Conservation (phyloP, 2,113 vertebrate species). For the Eulemur rufifrons region DNA sequence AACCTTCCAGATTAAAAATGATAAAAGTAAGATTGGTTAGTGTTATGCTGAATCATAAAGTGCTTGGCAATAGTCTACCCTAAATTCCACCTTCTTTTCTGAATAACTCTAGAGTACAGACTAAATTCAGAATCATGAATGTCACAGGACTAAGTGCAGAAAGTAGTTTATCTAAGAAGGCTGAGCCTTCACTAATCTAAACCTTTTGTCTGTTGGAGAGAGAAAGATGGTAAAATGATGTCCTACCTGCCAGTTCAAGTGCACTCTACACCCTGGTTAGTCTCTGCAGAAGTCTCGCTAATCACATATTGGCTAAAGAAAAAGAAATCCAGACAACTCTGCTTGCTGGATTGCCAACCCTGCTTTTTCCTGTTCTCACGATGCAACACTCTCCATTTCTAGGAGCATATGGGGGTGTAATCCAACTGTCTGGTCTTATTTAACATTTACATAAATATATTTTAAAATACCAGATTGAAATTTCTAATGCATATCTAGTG, state of each 20-base stretch:
- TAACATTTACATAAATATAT: not conserved
- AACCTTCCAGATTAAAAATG: not conserved
- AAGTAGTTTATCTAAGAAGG: not conserved
- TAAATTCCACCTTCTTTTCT: not conserved
- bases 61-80: not conserved
- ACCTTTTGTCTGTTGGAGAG: not conserved
- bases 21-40: not conserved
- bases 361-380: not conserved
- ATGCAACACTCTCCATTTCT: not conserved
- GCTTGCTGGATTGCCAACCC: not conserved
- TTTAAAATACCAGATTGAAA: not conserved
- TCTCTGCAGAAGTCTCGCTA: not conserved
- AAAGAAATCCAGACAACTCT: not conserved
- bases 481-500: not conserved
- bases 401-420: not conserved
- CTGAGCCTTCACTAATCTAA: not conserved
- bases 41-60: not conserved
- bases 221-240: not conserved
- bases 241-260: not conserved
- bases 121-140: conserved; percentile 19
- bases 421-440: not conserved
- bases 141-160: not conserved
- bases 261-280: not conserved
- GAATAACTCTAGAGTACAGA: not conserved
- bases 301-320: not conserved